Conservation (phyloP, 2,888 invertebrate genomes). For the Stegana nigrithorax region DNA sequence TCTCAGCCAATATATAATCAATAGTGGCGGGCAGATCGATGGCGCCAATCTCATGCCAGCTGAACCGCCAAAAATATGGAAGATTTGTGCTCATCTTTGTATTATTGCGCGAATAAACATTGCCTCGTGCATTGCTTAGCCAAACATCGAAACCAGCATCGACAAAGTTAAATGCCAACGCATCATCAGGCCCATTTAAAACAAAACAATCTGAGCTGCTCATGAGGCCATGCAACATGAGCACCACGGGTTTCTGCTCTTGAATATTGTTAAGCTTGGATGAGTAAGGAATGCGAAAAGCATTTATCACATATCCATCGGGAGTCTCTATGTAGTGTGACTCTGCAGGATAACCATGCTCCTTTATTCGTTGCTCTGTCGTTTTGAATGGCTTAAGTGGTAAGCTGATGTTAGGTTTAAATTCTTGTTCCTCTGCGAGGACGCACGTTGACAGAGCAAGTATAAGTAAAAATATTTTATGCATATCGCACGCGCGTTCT, state of each 20-base stretch:
- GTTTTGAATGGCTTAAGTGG: background rate
- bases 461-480: no score
- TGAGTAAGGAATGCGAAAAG: conserved; percentile 39
- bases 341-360: conserved; percentile 73
- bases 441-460: no score
- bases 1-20: conserved; percentile 20
- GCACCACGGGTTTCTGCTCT: conserved; percentile 27
- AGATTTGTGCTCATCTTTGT: background rate
- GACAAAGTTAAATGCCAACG: conserved; percentile 33
- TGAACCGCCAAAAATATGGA: conserved; percentile 33
- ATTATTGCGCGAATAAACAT: conserved; percentile 35
- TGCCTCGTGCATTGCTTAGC: conserved; percentile 43
- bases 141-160: conserved; percentile 44
- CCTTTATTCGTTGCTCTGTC: conserved; percentile 19
- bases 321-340: conserved; percentile 69
- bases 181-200: conserved; percentile 31
- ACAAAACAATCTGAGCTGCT: conserved; percentile 38
- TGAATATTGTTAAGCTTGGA: conserved; percentile 51
- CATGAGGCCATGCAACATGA: conserved; percentile 70
- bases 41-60: conserved; percentile 43
- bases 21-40: conserved; percentile 36
- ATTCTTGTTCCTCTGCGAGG: background rate
- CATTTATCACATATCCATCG: conserved; percentile 36
- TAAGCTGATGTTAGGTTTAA: background rate
- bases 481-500: no score